Evolutionary conservation across 2,113 vertebrate genomes (phyloP).

Genomic region (Saccopteryx leptura): DNA sequence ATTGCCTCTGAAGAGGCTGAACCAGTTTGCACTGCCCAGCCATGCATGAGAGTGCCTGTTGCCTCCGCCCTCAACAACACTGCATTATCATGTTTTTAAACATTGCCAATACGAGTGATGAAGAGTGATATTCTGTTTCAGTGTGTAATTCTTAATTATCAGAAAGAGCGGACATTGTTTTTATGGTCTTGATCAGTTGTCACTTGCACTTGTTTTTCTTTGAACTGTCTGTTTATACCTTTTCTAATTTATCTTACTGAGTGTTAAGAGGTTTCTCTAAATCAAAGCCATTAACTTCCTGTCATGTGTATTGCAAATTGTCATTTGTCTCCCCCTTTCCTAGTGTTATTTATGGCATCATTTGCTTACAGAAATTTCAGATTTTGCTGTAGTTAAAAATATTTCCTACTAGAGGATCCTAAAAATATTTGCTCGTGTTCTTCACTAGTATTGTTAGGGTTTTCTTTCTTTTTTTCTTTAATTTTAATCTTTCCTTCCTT

Average conservation of each 20-base stretch:
- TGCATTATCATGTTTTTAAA: not conserved
- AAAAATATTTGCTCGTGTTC: slow-evolving; percentile 39
- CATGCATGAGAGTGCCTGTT: accelerated
- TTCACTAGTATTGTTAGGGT: not conserved
- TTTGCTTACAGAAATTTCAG: slow-evolving; percentile 30
- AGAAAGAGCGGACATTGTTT: not conserved
- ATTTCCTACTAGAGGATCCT: not conserved
- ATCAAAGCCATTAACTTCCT: slow-evolving; percentile 5
- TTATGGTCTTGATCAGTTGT: not conserved
- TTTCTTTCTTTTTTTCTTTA: slow-evolving; percentile 45
- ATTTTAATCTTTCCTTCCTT: not conserved
- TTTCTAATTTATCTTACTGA: slow-evolving; percentile 25
- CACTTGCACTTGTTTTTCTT: slow-evolving; percentile 32
- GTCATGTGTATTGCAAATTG: not conserved
- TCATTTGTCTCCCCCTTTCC: slow-evolving; percentile 27
- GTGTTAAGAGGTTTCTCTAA: slow-evolving; percentile 42
- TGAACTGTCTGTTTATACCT: not conserved
- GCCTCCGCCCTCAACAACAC: not conserved
- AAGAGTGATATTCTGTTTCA: not conserved
- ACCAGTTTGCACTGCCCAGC: not conserved
- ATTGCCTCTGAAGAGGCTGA: not conserved
- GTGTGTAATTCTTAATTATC: not conserved
- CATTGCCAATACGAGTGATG: not conserved
- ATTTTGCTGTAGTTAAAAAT: slow-evolving; percentile 19
- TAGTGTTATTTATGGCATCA: not conserved